Base-by-base conservation (phyloP, 92 coral and sea anemone genomes). In the Virgularia gustaviana region DNA sequence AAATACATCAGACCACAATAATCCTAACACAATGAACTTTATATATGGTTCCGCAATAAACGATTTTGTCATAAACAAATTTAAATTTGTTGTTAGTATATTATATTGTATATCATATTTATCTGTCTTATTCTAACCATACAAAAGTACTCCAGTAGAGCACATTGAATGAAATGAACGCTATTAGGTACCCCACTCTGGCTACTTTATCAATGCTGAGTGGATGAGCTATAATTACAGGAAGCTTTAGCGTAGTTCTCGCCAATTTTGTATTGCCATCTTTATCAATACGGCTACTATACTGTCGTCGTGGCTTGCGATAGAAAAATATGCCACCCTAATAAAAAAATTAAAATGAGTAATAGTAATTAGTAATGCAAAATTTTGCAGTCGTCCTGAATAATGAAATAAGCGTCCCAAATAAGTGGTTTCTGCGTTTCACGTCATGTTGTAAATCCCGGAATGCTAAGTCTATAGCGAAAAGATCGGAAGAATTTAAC, bases 101-200 rank as follows among this genome's bases (percentile, higher is more conserved):
- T 43, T 43, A 1, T 43, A 43, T 13, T 6, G 42, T 60, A 31
- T 43, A 27, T 29, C 16, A 42, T 30, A 37, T 68, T 20, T 43
- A 6, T 68, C 34, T 24, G 47, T 66, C 19, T 49, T 32, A 68
- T 49, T 49, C 34, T 35, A 68, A 20, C 75, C 75, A 68, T 31
- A 49, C 87, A 63, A 83, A 85, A 22, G 80, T 82, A 47, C 84
- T 85, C 97, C 97, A 91, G 51, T 91, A 91, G 57, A 87, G 73
- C 23, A 85, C 80, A 42, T 91, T 91, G 43, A 91, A 91, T 20
- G 80, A 89, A 30, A 91, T 57, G 75, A 91, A 91, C 24, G 89
- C 71, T 51, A 91, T 42, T 10, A 95, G 96, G 32, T 89, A 91
- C 12, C 90, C 88, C 36, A 89, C 59, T 15, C 97, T 88, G 57